These are phyloP conservation scores for Australoheros scitulus DNA, from an alignment of 2,113 vertebrate species.

Conservation along the genomic window DNA sequence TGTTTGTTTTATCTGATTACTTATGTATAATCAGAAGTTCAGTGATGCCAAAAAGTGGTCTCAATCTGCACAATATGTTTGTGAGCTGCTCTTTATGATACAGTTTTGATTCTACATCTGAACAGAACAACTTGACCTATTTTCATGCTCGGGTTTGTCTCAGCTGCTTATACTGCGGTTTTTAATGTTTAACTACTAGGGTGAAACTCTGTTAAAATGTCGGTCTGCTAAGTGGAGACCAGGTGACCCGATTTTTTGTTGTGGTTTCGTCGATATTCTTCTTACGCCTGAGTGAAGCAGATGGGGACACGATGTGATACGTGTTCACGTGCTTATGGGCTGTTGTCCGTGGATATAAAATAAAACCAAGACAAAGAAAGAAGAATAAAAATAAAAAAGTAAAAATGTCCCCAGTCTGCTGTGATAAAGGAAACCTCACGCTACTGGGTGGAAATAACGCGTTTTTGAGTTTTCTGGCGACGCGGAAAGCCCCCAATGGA, in stretches of 20 bases:
- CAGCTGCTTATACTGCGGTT: background rate
- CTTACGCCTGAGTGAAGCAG: background rate
- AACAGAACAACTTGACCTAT: slow-evolving; percentile 8
- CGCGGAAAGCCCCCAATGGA: slow-evolving; percentile 64
- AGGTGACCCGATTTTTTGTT: background rate
- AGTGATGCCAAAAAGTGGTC: background rate
- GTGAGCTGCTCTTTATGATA: slow-evolving; percentile 14
- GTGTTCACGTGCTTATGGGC: background rate
- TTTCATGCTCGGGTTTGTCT: background rate
- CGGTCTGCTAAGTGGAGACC: background rate
- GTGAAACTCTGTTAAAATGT: background rate
- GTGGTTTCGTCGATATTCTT: background rate
- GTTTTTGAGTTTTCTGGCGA: slow-evolving; percentile 9
- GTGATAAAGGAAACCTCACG: slow-evolving; percentile 27
- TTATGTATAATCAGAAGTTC: background rate
- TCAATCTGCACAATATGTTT: background rate
- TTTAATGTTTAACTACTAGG: background rate
- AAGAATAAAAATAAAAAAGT: background rate
- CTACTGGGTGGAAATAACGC: slow-evolving; percentile 43
- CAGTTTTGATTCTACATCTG: background rate
- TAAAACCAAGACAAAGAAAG: background rate
- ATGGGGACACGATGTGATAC: background rate
- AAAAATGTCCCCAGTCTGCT: background rate
- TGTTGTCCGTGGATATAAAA: background rate
- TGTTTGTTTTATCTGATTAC: slow-evolving; percentile 12